Evolutionary conservation across 2,113 vertebrate genomes (phyloP).

Genomic region (Phalacrocorax brasilianus): DNA sequence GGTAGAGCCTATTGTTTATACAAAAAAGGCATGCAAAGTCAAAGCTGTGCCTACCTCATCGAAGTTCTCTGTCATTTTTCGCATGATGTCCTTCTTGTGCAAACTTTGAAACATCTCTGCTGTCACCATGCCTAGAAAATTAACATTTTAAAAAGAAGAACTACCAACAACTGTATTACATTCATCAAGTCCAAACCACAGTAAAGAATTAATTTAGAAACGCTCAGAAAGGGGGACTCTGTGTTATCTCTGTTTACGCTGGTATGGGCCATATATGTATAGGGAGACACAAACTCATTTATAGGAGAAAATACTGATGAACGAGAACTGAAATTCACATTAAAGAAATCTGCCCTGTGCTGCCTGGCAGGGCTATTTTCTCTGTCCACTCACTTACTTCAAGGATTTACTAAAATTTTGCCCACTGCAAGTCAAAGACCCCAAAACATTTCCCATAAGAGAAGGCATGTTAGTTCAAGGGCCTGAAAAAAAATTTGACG

Average conservation of each 20-base stretch:
- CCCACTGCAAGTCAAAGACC: not conserved
- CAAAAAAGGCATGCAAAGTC: not conserved
- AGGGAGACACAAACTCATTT: not conserved
- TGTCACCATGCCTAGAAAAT: slow-evolving; percentile 83
- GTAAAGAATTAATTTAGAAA: not conserved
- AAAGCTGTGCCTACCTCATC: slow-evolving; percentile 79
- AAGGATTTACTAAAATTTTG: not conserved
- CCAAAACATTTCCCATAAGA: not conserved
- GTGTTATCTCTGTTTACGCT: not conserved
- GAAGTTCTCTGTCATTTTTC: slow-evolving; percentile 88
- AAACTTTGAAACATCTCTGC: slow-evolving; percentile 90
- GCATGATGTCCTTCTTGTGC: slow-evolving; percentile 79
- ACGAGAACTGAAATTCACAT: not conserved
- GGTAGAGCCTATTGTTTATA: not conserved
- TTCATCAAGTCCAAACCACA: not conserved
- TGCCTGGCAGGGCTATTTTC: not conserved
- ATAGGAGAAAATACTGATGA: not conserved
- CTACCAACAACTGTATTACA: not conserved
- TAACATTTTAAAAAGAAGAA: not conserved
- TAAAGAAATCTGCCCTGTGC: not conserved
- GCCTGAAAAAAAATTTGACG: not conserved
- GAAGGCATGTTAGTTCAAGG: not conserved
- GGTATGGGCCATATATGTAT: not conserved
- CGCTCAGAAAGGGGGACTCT: not conserved
- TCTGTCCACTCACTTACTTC: not conserved